Evolutionary conservation across 1,140 invertebrate genomes (phyloP).

Genomic region (Colletes gigas): DNA sequence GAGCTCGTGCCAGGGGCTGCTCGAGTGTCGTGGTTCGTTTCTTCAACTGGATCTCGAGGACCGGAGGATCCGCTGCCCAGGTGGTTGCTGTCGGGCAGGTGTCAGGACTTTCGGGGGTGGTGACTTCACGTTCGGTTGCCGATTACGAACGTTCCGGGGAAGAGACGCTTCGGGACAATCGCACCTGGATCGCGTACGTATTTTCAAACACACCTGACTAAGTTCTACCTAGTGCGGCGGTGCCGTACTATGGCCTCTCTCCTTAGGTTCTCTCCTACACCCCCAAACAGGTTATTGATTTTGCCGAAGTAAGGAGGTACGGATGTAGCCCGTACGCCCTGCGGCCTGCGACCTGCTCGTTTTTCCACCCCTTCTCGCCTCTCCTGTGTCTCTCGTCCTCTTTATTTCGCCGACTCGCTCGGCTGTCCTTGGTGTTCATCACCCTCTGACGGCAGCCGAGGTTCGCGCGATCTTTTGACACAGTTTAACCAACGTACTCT

Average conservation of each 20-base stretch:
- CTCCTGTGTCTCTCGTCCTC: conserved; percentile 4
- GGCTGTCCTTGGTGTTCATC: conserved; percentile 22
- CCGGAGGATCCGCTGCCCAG: neutral
- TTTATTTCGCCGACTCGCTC: conserved; percentile 10
- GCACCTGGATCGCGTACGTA: conserved; percentile 60
- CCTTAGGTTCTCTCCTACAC: conserved; percentile 75
- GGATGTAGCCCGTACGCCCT: conserved; percentile 73
- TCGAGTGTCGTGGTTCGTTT: conserved; percentile 17
- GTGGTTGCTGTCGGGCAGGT: conserved; percentile 6
- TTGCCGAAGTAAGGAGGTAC: conserved; percentile 77
- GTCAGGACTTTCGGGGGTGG: conserved; percentile 26
- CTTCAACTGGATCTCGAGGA: neutral
- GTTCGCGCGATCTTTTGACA: conserved; percentile 23
- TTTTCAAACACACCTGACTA: conserved; percentile 40
- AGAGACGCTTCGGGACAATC: conserved; percentile 30
- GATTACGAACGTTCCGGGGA: neutral
- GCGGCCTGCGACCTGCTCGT: conserved; percentile 64
- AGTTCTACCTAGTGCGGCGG: conserved; percentile 58
- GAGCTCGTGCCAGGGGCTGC: conserved; percentile 26
- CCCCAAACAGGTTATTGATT: conserved; percentile 79
- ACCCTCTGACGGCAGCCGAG: conserved; percentile 21
- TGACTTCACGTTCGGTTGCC: neutral
- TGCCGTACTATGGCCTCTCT: conserved; percentile 67
- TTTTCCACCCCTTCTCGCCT: conserved; percentile 47
- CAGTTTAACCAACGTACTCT: neutral